Percentiles rank a stretch among this genome's conserved stretches.
phyloP scores from a whole-genome alignment of 2,797 vertebrate species.

The Pagetopsis macropterus region DNA sequence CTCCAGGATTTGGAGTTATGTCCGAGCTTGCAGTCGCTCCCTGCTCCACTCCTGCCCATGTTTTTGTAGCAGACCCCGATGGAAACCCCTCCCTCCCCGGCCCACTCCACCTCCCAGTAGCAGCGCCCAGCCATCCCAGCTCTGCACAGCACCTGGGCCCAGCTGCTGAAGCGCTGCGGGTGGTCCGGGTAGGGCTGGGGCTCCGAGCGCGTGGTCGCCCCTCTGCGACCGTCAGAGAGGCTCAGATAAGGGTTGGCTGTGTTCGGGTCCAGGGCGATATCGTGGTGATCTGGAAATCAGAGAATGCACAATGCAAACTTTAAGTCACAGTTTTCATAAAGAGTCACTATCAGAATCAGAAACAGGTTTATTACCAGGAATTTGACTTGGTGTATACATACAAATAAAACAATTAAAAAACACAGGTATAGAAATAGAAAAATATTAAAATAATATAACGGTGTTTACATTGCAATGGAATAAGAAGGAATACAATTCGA shows the following conservation, averaged over 20 bases:
- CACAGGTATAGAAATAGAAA: too few relatives aligned
- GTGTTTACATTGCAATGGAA: too few relatives aligned
- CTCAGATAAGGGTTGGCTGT: constrained; percentile 77
- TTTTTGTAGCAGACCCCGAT: constrained; percentile 78
- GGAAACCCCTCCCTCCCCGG: constrained; percentile 71
- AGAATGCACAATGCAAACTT: neutral
- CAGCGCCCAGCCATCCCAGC: constrained; percentile 75
- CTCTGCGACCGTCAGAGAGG: constrained; percentile 62
- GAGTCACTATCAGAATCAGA: neutral
- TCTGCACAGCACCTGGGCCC: constrained; percentile 82
- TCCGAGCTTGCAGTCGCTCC: constrained; percentile 78
- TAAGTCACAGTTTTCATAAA: neutral
- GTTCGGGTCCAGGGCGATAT: constrained; percentile 75
- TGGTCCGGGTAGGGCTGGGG: constrained; percentile 70
- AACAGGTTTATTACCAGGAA: too few relatives aligned
- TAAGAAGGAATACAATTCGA: too few relatives aligned
- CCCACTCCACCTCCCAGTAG: constrained; percentile 86
- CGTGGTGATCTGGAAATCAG: constrained; percentile 67
- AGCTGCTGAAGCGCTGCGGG: constrained; percentile 77
- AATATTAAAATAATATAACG: too few relatives aligned
- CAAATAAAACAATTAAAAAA: too few relatives aligned
- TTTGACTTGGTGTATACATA: too few relatives aligned
- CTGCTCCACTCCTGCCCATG: constrained; percentile 71
- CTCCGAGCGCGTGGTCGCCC: constrained; percentile 59
- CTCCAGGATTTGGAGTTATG: constrained; percentile 83